phyloP scores from a whole-genome alignment of 2,888 invertebrate genomes.

The Physocephala rufipes region DNA sequence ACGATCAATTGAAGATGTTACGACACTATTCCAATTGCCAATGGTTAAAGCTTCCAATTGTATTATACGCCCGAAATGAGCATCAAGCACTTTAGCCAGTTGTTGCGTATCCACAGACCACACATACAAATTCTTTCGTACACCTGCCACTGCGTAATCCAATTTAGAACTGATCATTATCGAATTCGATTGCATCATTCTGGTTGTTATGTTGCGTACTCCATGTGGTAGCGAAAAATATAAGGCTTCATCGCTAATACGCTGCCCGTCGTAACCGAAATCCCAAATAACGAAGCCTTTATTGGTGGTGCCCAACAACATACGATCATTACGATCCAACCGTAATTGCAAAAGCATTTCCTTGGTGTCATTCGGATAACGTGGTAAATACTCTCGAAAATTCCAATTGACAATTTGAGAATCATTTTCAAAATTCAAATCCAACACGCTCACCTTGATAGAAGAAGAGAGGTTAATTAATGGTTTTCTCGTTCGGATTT shows the following conservation, averaged over 20 bases:
- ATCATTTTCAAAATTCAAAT: slow-evolving; percentile 1
- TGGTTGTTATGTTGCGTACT: slow-evolving; percentile 91
- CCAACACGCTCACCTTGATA: slow-evolving; percentile 52
- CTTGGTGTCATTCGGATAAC: slow-evolving; percentile 75
- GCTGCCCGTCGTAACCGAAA: slow-evolving; percentile 68
- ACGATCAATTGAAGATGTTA: slow-evolving; percentile 96
- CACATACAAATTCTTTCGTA: slow-evolving; percentile 93
- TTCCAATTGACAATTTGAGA: slow-evolving; percentile 68
- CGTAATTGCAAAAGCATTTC: slow-evolving; percentile 84
- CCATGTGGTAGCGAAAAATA: slow-evolving; percentile 82
- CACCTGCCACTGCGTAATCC: slow-evolving; percentile 94
- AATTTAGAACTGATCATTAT: slow-evolving; percentile 90
- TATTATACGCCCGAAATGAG: slow-evolving; percentile 96
- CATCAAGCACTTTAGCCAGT: slow-evolving; percentile 91
- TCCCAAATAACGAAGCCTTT: slow-evolving; percentile 88
- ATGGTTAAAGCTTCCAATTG: slow-evolving; percentile 87
- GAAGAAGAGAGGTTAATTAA: neutral
- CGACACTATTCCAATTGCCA: slow-evolving; percentile 91
- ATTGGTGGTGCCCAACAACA: slow-evolving; percentile 83
- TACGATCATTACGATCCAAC: slow-evolving; percentile 81
- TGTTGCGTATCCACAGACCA: slow-evolving; percentile 86
- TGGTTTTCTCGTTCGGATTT: neutral
- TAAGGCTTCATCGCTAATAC: slow-evolving; percentile 69
- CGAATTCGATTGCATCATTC: slow-evolving; percentile 89
- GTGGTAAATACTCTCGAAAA: slow-evolving; percentile 71